Conservation (phyloP, 2,113 vertebrate species). For the Sebastes schlegelii region DNA sequence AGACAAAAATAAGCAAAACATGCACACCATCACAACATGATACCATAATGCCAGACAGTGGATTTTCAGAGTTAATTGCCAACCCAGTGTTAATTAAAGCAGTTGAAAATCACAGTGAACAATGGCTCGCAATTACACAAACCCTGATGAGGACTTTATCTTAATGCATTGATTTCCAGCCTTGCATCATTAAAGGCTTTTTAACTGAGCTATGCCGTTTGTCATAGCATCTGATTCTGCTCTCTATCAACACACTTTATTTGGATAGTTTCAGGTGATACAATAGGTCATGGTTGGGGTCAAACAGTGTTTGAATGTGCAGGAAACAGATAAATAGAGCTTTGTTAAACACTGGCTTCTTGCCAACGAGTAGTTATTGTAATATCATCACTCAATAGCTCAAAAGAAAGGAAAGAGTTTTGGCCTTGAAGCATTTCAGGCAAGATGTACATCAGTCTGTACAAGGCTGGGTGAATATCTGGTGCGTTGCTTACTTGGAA, state of each 20-base stretch:
- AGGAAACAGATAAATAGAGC: slow-evolving; percentile 13
- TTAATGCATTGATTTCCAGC: not conserved
- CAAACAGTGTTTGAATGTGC: not conserved
- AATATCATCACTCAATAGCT: slow-evolving; percentile 17
- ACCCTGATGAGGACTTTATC: not conserved
- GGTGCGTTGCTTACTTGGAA: not conserved
- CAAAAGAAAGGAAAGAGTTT: not conserved
- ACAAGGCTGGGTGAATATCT: not conserved
- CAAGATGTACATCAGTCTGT: not conserved
- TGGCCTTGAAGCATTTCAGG: not conserved
- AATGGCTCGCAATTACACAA: not conserved
- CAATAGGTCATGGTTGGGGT: not conserved
- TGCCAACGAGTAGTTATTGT: not conserved
- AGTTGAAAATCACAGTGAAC: slow-evolving; percentile 5
- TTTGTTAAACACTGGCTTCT: not conserved
- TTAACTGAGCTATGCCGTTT: not conserved
- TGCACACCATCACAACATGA: not conserved
- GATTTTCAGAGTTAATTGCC: slow-evolving; percentile 11
- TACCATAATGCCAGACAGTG: not conserved
- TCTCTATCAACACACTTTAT: not conserved
- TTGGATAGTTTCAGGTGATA: slow-evolving; percentile 5
- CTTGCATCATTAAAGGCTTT: not conserved
- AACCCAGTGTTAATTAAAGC: not conserved
- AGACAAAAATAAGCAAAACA: slow-evolving; percentile 23
- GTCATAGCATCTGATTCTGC: not conserved